Conservation (phyloP, 2,113 vertebrate genomes). For the Eurystomus gularis region DNA sequence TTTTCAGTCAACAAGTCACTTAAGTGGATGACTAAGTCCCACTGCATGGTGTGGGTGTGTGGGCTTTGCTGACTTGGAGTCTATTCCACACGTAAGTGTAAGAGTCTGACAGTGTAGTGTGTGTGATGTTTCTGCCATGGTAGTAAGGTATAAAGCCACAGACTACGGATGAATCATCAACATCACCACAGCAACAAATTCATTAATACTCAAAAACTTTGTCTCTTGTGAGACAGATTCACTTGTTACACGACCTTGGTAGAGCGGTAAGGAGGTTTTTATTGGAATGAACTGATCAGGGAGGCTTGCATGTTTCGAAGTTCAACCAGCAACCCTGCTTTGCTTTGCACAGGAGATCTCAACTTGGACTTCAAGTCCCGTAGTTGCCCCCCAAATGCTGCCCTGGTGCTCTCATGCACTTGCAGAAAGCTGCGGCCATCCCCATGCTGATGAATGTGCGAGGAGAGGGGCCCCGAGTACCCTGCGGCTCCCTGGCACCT, state of each 20-base stretch:
- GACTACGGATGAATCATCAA: slow-evolving; percentile 9
- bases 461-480: neutral
- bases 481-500: neutral
- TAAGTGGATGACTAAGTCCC: neutral
- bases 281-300: neutral
- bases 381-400: neutral
- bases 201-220: neutral
- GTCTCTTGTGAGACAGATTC: neutral
- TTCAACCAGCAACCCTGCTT: neutral
- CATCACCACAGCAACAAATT: slow-evolving; percentile 37
- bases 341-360: neutral
- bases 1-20: neutral
- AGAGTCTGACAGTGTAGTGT: neutral
- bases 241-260: accelerated
- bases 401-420: neutral
- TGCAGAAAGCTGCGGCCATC: accelerated
- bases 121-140: neutral
- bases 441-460: accelerated
- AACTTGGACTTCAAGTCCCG: neutral
- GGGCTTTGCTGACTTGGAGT: neutral
- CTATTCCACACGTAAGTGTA: neutral
- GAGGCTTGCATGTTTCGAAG: neutral
- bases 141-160: neutral
- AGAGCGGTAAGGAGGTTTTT: neutral
- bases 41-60: neutral